Conservation (phyloP, 37 sponge, comb jelly and placozoan species). For the Beroe ovata region DNA sequence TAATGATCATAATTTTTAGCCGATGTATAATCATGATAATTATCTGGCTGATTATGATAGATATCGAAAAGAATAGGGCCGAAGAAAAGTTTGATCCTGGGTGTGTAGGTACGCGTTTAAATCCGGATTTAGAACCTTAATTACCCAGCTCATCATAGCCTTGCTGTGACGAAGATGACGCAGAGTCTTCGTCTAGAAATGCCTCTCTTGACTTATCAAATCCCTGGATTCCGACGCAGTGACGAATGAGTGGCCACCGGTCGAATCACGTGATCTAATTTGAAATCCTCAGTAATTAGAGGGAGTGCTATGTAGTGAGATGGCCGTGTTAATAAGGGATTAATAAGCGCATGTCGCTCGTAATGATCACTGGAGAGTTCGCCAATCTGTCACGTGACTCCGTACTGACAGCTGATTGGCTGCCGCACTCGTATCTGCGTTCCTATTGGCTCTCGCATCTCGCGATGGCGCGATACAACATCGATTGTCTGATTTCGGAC, state of each 20-base stretch:
- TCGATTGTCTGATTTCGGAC: conserved; percentile 56
- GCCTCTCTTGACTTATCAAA: conserved; percentile 2
- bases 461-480: conserved; percentile 43
- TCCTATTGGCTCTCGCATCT: conserved; percentile 6
- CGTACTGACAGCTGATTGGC: neutral
- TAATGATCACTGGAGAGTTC: conserved; percentile 20
- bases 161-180: too few relatives aligned
- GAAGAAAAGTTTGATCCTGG: too few relatives aligned
- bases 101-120: too few relatives aligned
- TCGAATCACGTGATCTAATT: conserved; percentile 43
- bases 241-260: neutral
- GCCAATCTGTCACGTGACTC: conserved; percentile 17
- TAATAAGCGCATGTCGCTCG: conserved; percentile 60
- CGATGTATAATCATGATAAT: too few relatives aligned
- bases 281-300: conserved; percentile 49
- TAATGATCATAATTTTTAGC: too few relatives aligned
- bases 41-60: too few relatives aligned
- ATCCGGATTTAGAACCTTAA: neutral
- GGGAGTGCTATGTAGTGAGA: conserved; percentile 17
- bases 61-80: too few relatives aligned
- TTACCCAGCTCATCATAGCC: neutral
- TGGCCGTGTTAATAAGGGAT: conserved; percentile 65
- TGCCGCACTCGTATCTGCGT: neutral
- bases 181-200: too few relatives aligned
- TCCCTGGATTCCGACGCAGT: neutral